Conservation (phyloP, 2,888 invertebrate genomes). For the Spodoptera exigua region DNA sequence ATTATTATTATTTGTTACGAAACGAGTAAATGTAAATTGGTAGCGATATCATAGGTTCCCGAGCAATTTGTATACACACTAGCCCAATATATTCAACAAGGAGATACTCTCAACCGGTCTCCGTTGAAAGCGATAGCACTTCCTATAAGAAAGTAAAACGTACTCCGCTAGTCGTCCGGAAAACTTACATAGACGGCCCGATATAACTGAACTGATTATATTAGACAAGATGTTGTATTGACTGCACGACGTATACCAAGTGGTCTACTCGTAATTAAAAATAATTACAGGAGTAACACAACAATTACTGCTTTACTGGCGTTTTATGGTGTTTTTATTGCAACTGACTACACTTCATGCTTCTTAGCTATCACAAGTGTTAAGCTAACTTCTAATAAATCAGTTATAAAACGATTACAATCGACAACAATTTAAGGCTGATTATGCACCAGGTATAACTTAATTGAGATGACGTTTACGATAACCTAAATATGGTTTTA, state of each 20-base stretch:
- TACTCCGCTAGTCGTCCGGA: slow-evolving; percentile 77
- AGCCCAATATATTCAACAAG: slow-evolving; percentile 64
- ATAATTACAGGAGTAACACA: slow-evolving; percentile 60
- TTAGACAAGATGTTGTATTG: slow-evolving; percentile 36
- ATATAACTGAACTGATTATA: slow-evolving; percentile 61
- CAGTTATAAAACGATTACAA: slow-evolving; percentile 61
- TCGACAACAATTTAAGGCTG: slow-evolving; percentile 42
- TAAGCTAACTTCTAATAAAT: slow-evolving; percentile 68
- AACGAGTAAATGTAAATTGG: background rate
- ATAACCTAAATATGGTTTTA: slow-evolving; percentile 12
- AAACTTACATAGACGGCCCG: slow-evolving; percentile 69
- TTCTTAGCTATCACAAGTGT: slow-evolving; percentile 62
- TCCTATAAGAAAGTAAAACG: slow-evolving; percentile 89
- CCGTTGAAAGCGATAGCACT: slow-evolving; percentile 87
- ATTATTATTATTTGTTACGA: background rate
- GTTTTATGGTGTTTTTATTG: slow-evolving; percentile 71
- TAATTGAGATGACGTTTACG: slow-evolving; percentile 15
- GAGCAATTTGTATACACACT: slow-evolving; percentile 25
- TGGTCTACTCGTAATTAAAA: slow-evolving; percentile 56
- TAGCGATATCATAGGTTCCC: slow-evolving; percentile 15
- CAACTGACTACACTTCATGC: slow-evolving; percentile 63
- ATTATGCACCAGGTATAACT: slow-evolving; percentile 15
- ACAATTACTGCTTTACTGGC: slow-evolving; percentile 59
- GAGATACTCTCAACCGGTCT: slow-evolving; percentile 81
- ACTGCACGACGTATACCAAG: slow-evolving; percentile 48